Conservation (phyloP, 2,888 invertebrate species). For the Tetrapedia diversipes region DNA sequence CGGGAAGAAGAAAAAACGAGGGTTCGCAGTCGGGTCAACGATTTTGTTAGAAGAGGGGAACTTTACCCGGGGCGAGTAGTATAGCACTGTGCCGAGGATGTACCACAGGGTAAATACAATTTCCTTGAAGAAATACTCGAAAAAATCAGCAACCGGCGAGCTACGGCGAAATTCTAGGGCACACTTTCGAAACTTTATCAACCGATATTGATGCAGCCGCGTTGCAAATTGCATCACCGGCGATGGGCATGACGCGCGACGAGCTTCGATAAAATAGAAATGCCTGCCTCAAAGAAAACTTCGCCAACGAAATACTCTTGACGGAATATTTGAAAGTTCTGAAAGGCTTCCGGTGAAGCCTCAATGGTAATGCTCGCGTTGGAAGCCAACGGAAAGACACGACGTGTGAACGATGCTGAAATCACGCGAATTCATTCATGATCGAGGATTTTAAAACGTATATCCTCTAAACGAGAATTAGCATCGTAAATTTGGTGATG, state of each 20-base stretch:
- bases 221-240: slow-evolving; percentile 14
- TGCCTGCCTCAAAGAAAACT: slow-evolving; percentile 1
- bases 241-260: slow-evolving; percentile 3
- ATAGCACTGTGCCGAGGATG: background rate
- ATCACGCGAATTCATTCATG: too few species aligned
- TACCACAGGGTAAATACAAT: slow-evolving; percentile 24
- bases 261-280: slow-evolving; percentile 15
- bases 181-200: slow-evolving; percentile 28
- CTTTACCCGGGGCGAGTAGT: background rate
- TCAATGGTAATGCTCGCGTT: background rate
- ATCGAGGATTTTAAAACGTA: too few species aligned
- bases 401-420: too few species aligned
- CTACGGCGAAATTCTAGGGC: slow-evolving; percentile 12
- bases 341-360: background rate
- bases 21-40: background rate
- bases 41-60: background rate
- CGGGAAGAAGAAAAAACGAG: too few species aligned
- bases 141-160: slow-evolving; percentile 3
- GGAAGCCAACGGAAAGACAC: background rate
- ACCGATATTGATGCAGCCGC: slow-evolving; percentile 27
- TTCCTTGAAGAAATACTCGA: slow-evolving; percentile 30
- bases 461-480: too few species aligned
- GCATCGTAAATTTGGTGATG: too few species aligned
- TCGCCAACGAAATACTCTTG: background rate
- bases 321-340: background rate